These are phyloP conservation scores for Pteronura brasiliensis DNA, from an alignment of 2,113 vertebrate species.

Conservation along the genomic window DNA sequence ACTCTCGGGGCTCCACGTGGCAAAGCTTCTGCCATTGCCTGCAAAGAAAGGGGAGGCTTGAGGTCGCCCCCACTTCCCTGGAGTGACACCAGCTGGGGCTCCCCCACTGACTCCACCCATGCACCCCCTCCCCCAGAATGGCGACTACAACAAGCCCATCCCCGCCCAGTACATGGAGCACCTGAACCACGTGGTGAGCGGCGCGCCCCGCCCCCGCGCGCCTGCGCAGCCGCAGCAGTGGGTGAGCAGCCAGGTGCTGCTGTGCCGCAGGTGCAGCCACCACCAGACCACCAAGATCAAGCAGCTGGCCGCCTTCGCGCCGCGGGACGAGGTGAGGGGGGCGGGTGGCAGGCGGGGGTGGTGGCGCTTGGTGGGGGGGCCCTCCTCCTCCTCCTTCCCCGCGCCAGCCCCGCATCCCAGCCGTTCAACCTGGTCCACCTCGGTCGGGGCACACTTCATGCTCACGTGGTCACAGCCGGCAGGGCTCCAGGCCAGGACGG, in stretches of 20 bases:
- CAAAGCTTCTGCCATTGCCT: neutral
- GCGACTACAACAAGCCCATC: slow-evolving; percentile 99
- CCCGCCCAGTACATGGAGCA: slow-evolving; percentile 96
- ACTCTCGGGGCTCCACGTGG: fast-evolving
- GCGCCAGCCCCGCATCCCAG: too few species aligned
- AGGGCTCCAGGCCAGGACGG: neutral
- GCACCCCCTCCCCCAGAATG: slow-evolving; percentile 85
- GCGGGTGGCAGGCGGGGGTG: fast-evolving
- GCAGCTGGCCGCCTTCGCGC: slow-evolving; percentile 93
- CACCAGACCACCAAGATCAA: slow-evolving; percentile 95
- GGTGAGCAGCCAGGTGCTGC: slow-evolving; percentile 96
- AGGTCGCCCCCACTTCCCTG: too few species aligned
- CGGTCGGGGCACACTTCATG: too few species aligned
- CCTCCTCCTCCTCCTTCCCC: neutral
- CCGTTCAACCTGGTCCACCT: too few species aligned
- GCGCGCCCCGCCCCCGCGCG: slow-evolving; percentile 77
- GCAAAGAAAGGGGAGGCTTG: neutral
- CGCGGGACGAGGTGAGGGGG: slow-evolving; percentile 90
- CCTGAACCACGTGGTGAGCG: slow-evolving; percentile 93
- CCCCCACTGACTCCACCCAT: neutral
- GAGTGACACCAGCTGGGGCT: fast-evolving
- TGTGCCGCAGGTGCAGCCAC: slow-evolving; percentile 95
- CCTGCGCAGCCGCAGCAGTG: slow-evolving; percentile 88
- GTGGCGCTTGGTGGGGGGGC: fast-evolving
- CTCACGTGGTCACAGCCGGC: neutral